A percentile compares a stretch with the other conserved stretches of the same genome.
Conservation (phyloP, 2,113 vertebrate species). For the Eubucco bourcierii region DNA sequence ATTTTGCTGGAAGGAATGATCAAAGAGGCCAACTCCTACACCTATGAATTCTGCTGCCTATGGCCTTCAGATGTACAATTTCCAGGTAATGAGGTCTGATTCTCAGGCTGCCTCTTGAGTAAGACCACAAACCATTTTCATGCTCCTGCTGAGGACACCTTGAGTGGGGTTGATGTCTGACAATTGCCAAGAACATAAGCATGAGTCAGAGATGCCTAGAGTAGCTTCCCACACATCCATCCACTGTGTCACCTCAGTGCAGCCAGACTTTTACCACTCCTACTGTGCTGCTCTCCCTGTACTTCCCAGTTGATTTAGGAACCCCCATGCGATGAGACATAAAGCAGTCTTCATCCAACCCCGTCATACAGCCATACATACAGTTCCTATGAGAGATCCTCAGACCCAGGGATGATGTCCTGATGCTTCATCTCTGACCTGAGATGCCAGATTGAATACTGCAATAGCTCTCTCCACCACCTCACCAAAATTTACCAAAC, state of each 20-base stretch:
- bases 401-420: not conserved
- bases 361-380: not conserved
- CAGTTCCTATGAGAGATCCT: accelerated
- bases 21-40: not conserved
- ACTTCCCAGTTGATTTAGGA: not conserved
- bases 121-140: not conserved
- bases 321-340: not conserved
- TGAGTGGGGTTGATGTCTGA: not conserved
- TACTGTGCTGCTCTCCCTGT: not conserved
- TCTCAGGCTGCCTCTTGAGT: not conserved
- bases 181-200: not conserved
- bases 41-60: not conserved
- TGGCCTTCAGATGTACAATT: not conserved
- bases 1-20: not conserved
- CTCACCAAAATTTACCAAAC: not conserved
- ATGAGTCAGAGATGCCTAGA: not conserved
- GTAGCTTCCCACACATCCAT: not conserved
- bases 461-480: not conserved
- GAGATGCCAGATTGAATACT: not conserved
- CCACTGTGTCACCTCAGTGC: not conserved
- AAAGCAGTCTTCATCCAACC: not conserved
- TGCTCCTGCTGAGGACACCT: not conserved
- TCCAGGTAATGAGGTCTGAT: not conserved
- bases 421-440: not conserved
- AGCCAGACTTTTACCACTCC: not conserved